phyloP scores from a whole-genome alignment of 2,797 vertebrate genomes.

The Mus spretus region DNA sequence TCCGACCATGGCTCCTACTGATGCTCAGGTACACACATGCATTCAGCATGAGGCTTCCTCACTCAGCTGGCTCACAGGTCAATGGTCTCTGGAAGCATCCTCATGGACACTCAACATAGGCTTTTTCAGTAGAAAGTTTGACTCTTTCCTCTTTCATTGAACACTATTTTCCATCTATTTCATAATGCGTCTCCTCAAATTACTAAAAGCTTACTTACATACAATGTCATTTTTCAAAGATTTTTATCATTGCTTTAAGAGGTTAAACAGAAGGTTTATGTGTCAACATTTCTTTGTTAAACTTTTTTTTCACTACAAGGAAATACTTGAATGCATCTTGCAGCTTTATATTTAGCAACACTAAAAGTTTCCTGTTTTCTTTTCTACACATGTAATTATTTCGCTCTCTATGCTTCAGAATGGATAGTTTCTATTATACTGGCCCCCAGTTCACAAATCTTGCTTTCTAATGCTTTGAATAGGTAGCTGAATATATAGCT shows the following conservation, averaged over 20 bases:
- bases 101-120: neutral
- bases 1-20: too few species aligned
- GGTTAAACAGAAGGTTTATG: neutral
- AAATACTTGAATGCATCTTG: neutral
- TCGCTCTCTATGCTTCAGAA: neutral
- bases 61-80: neutral
- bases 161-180: neutral
- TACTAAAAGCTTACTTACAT: neutral
- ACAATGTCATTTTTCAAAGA: neutral
- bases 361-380: neutral
- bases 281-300: neutral
- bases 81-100: neutral
- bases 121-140: neutral
- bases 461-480: conserved; percentile 35
- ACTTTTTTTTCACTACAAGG: neutral
- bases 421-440: conserved; percentile 11
- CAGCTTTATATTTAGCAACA: neutral
- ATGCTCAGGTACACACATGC: neutral
- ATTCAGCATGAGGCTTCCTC: neutral
- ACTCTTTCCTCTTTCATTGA: neutral
- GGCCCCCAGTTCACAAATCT: neutral
- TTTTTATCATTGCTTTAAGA: conserved; percentile 31
- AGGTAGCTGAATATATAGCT: neutral
- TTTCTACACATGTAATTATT: neutral
- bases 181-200: neutral